A percentile compares a stretch with the other conserved stretches of the same genome.
Conservation (phyloP, 2,888 invertebrate genomes). For the Homarus gammarus region DNA sequence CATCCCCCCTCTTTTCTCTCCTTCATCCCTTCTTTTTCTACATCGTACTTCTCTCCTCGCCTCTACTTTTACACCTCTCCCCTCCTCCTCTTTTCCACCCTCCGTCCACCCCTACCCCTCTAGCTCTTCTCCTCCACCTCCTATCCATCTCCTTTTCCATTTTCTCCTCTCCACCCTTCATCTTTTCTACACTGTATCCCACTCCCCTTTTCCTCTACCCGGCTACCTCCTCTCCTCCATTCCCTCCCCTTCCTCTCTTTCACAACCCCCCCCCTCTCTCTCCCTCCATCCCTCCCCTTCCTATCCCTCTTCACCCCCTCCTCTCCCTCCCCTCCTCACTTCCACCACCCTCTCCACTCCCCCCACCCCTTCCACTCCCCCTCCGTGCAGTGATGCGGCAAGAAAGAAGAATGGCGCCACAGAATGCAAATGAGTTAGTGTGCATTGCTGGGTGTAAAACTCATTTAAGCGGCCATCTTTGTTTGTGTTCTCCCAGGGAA, state of each 20-base stretch:
- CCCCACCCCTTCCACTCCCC: background rate
- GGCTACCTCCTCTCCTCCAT: background rate
- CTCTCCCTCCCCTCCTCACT: background rate
- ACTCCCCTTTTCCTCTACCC: background rate
- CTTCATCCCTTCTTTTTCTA: no score
- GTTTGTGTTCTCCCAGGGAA: background rate
- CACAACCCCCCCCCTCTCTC: background rate
- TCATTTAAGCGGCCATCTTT: slow-evolving; percentile 25
- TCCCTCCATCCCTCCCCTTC: background rate
- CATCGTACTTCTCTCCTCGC: no score
- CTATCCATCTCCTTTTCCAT: no score
- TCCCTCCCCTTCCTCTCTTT: background rate
- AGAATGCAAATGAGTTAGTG: slow-evolving; percentile 22
- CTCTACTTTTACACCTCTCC: no score
- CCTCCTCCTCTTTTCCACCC: no score
- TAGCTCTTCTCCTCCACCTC: no score
- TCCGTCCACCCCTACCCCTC: no score
- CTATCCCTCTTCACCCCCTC: background rate
- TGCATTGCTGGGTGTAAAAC: slow-evolving; percentile 12
- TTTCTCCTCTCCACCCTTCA: background rate
- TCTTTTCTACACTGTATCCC: background rate
- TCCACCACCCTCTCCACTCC: background rate
- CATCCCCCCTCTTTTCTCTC: no score
- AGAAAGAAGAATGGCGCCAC: slow-evolving; percentile 10
- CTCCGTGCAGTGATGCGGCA: slow-evolving; percentile 5